A percentile compares a stretch with the other conserved stretches of the same genome.
Evolutionary conservation across 2,113 vertebrate species (phyloP).

Genomic region (Otolemur garnettii): DNA sequence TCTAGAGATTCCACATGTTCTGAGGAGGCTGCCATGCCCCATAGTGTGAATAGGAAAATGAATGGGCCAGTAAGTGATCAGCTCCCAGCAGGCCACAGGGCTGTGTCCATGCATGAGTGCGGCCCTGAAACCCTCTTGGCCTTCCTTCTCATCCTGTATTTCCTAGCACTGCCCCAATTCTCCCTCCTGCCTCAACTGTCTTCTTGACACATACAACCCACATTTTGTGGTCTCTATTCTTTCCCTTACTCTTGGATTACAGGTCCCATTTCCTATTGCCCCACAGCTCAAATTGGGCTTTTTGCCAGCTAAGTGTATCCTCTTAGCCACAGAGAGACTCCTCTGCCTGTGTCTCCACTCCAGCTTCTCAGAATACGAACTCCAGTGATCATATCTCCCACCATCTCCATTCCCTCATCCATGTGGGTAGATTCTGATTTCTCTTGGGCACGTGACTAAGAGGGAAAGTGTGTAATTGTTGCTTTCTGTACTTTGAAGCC

Average conservation of each 20-base stretch:
- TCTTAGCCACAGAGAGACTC: background rate
- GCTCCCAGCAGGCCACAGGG: background rate
- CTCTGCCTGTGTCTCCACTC: background rate
- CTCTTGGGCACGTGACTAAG: background rate
- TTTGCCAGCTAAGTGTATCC: background rate
- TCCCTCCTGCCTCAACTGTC: background rate
- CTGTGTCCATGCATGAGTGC: background rate
- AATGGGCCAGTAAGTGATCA: background rate
- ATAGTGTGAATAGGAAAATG: background rate
- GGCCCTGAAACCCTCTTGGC: background rate
- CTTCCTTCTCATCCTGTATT: background rate
- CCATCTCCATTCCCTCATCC: background rate
- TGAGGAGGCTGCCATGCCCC: background rate
- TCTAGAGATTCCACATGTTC: background rate
- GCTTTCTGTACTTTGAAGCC: background rate
- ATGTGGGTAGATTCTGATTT: background rate
- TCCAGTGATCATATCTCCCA: background rate
- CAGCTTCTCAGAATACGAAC: slow-evolving; percentile 20
- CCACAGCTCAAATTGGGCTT: background rate
- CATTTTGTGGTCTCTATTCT: background rate
- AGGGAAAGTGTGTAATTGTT: background rate
- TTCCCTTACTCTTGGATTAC: background rate
- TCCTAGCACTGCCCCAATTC: background rate
- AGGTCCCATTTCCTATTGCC: background rate
- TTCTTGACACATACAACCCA: background rate